Conservation (phyloP, 30 jellyfish, hydroid and myxozoan species). For the Turritopsis rubra region DNA sequence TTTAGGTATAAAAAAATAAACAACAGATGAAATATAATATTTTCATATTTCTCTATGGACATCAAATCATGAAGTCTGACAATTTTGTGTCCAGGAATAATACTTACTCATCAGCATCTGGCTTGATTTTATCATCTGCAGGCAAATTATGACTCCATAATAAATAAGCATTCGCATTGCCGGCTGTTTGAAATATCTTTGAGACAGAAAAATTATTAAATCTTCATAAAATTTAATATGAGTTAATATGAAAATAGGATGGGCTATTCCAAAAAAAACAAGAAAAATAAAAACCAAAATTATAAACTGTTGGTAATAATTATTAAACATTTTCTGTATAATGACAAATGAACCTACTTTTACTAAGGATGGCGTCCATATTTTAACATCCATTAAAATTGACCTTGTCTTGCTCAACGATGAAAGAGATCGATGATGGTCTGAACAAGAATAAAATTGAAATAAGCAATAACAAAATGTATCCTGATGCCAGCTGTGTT, state of each 20-base stretch:
- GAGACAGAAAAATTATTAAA: neutral
- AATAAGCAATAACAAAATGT: too few species aligned
- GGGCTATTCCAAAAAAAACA: too few species aligned
- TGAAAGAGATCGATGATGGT: slow-evolving; percentile 60
- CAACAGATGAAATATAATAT: too few species aligned
- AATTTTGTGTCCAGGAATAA: too few species aligned
- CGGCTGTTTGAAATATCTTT: slow-evolving; percentile 58
- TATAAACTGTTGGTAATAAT: too few species aligned
- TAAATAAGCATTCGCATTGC: slow-evolving; percentile 58
- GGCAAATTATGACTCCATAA: slow-evolving; percentile 83
- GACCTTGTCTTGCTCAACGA: slow-evolving; percentile 52
- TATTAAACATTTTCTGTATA: too few species aligned
- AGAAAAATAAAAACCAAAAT: too few species aligned
- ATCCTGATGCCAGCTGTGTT: too few species aligned
- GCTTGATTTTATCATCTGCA: slow-evolving; percentile 57
- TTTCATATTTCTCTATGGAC: too few species aligned
- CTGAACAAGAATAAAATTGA: slow-evolving; percentile 7
- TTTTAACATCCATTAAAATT: slow-evolving; percentile 53
- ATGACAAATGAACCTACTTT: slow-evolving; percentile 42
- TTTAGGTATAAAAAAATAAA: too few species aligned
- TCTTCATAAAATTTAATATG: neutral
- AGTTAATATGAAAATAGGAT: too few species aligned
- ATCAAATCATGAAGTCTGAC: too few species aligned
- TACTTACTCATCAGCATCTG: slow-evolving; percentile 51
- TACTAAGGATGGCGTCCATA: slow-evolving; percentile 50